Evolutionary conservation across 2,888 invertebrate species (phyloP), one percentile per base, ranked within the genome.

Genomic region (Megastigmus dorsalis): DNA sequence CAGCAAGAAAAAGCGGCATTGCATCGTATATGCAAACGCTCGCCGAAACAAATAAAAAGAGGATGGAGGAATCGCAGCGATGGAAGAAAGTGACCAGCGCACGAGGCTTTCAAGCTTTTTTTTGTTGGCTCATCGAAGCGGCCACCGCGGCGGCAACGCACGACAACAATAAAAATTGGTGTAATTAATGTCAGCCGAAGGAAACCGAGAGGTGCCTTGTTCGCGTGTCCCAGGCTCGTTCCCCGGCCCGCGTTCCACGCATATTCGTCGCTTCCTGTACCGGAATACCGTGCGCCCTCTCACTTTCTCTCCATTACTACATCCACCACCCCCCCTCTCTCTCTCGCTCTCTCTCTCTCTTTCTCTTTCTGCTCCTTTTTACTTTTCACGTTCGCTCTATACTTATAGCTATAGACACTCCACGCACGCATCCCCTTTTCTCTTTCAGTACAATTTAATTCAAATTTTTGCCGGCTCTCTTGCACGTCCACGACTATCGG

Each of bases 181-280:
- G 79, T 79, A 80, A 81, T 81, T 79, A 78, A 79, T 68, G 79
- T 78, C 75, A 65, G 13, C 26, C 48, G 18, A 67, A 63, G 63
- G 74, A n/a, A n/a, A n/a, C n/a, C n/a, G 54, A 62, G 26, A 33
- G 65, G 79, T 75, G 78, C 78, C 77, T 73, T 77, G 75, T 67
- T 80, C 78, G 81, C 81, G 79, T 82, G 81, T 67, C 75, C 60
- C 62, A 59, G 28, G 67, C 76, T 75, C 80, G 79, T 82, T 81
- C 71, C 55, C 10, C 13, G 36, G 15, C 57, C 45, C 33, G 75
- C 73, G 68, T 75, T 79, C 75, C 77, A 69, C 77, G 77, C 78
- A 78, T 78, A 79, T 77, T 74, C 77, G 67, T 60, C 74, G 77
- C 75, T 77, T 72, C 67, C 48, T 55, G 7, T 15, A 28, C 26